Base-by-base conservation (phyloP, 2,797 vertebrate genomes). In the Sylvia borin region DNA sequence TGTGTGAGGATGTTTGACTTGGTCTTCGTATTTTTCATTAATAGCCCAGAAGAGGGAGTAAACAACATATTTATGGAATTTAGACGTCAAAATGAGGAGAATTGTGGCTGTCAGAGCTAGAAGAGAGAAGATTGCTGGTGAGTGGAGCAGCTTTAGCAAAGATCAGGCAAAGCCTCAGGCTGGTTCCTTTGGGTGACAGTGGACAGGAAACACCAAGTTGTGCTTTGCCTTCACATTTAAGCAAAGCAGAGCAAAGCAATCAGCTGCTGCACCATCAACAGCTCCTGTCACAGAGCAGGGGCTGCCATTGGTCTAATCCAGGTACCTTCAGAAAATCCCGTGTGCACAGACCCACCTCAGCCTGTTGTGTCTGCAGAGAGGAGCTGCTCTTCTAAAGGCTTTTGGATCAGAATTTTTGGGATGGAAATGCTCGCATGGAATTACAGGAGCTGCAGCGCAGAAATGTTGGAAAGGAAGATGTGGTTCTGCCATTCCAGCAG, bases 31-130 rank as follows among this genome's bases (percentile, higher is more conserved):
- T 86, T 95, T 96, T 94, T 86, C 96, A 91, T 96, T 97, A 95
- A 91, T 93, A 94, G 95, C 76, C 92, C 89, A 93, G 93, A 96
- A 96, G 95, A 95, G 95, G 95, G 95, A 94, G 96, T 97, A 96
- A 96, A 96, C 95, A 93, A 91, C 62, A 0, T 95, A 68, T 76
- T 90, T 91, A 90, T 92, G 91, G 79, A 79, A 94, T 96, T 93
- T 91, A 96, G 95, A 96, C 81, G 53, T 93, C 92, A 91, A 81
- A 92, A 90, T 20, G 90, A 84, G 68, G 43, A 90, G 82, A 90
- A 78, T 8, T 93, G 92, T 78, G 90, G 29, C 40, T 93, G 92
- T 76, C 90, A 93, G 87, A 75, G 75, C 48, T 19, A 25, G 76
- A 47, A 67, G 82, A 72, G 3, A 45, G 72, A 51, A 91, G 79